phyloP scores from a whole-genome alignment of 2,797 vertebrate species.

The Rhynchonycteris naso region DNA sequence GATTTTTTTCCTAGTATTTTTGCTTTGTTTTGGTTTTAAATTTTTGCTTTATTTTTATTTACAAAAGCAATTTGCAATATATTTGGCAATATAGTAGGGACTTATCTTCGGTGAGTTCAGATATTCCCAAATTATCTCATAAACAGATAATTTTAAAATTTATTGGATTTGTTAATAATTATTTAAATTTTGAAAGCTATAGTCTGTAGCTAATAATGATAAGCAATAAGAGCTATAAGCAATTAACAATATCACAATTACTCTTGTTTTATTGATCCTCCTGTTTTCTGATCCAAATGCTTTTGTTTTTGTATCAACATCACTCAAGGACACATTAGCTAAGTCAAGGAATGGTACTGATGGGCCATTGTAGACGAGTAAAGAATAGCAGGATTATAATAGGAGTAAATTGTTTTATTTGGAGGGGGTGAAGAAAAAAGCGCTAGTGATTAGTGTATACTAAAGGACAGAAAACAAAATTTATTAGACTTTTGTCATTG shows the following conservation, averaged over 20 bases:
- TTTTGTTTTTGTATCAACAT: not conserved
- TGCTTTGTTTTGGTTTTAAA: not conserved
- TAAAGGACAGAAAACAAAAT: not conserved
- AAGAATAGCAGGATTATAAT: not conserved
- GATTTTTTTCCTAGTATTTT: not conserved
- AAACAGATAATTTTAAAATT: not conserved
- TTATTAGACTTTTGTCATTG: not conserved
- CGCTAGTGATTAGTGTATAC: not conserved
- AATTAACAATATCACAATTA: not conserved
- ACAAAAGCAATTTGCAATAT: not conserved
- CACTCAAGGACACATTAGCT: not conserved
- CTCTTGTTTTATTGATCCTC: not conserved
- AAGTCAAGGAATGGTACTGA: not conserved
- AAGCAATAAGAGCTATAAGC: not conserved
- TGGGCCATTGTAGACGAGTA: not conserved
- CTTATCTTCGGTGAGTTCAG: not conserved
- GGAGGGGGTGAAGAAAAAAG: not conserved
- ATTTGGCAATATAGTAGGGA: slow-evolving; percentile 2
- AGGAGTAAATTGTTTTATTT: not conserved
- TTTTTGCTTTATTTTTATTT: slow-evolving; percentile 52
- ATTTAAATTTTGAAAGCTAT: slow-evolving; percentile 36
- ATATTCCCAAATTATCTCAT: not conserved
- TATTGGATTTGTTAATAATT: not conserved
- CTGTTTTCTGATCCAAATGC: not conserved
- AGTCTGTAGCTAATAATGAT: slow-evolving; percentile 9